Evolutionary conservation across 92 coral and sea anemone genomes (phyloP), one percentile per base, ranked within the genome.

Genomic region (Epizoanthus rinbou): DNA sequence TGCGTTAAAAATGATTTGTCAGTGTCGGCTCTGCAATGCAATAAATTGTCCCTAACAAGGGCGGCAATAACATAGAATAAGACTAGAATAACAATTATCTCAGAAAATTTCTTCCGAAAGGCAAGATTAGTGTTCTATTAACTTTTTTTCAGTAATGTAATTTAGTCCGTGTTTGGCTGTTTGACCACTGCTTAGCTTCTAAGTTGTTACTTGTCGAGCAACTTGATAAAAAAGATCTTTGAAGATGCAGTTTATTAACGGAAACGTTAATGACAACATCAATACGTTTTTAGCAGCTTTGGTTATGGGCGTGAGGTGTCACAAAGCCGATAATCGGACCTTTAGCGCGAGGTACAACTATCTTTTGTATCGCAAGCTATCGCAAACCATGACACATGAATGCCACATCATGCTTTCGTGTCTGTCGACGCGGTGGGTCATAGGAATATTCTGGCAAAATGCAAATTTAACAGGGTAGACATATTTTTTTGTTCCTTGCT

Each of bases 1-100:
- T 89, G 80, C 88, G 90, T 91, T 90, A 68, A 86, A 90, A 87
- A 87, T 86, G 86, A 88, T 84, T 92, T 92, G 88, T 87, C 92
- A 82, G 88, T 87, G 93, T 90, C 91, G 86, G 90, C 67, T 83
- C 70, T 67, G 69, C 88, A 87, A 93, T 89, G 95, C 93, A 87
- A 93, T 93, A 93, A 91, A 83, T 81, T 86, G 56, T 84, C 86
- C 82, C 88, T 89, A 93, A 93, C 85, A 93, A 75, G 69, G 84
- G 91, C 91, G 88, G 84, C 80, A 76, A 84, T 75, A 41, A 75
- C 75, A 53, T 31, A 76, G 84, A 62, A 78, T 57, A 60, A 37
- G 62, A 78, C 28, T 57, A 60, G 72, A 78, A 78, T 78, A 59
- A 41, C 71, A 78, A 78, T 60, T 78, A 78, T 62, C 45, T 80